A percentile compares a stretch with the other conserved stretches of the same genome.
phyloP scores from a whole-genome alignment of 1,140 invertebrate genomes.

The Acromyrmex charruanus region DNA sequence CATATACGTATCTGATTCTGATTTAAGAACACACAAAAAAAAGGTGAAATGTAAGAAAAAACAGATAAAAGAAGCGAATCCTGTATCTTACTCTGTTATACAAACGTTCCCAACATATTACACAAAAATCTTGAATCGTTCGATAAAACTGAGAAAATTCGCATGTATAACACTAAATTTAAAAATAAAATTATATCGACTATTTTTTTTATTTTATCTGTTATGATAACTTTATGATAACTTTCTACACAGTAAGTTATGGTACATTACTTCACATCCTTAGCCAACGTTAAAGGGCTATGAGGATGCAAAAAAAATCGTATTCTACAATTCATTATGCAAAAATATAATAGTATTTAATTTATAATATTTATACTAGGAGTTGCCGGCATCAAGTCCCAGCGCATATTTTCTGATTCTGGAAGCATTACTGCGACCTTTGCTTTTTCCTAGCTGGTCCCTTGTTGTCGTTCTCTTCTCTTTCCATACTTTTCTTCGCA shows the following conservation, averaged over 20 bases:
- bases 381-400: neutral
- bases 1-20: neutral
- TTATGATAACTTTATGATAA: neutral
- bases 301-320: neutral
- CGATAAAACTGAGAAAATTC: slow-evolving; percentile 12
- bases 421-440: neutral
- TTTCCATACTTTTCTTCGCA: neutral
- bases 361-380: slow-evolving; percentile 20
- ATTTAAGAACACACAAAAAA: neutral
- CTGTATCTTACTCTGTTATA: neutral
- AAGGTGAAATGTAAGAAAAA: neutral
- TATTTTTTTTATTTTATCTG: neutral
- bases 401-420: neutral
- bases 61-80: neutral
- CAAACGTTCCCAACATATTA: neutral
- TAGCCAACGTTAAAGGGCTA: neutral
- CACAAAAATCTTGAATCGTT: neutral
- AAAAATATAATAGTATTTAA: neutral
- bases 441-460: slow-evolving; percentile 53
- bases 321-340: neutral
- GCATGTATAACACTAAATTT: neutral
- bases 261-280: neutral
- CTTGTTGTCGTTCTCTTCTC: neutral
- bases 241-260: neutral
- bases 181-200: neutral